These are phyloP conservation scores for Nephrocerus scutellatus DNA, from an alignment of 2,888 invertebrate genomes.

Conservation along the genomic window DNA sequence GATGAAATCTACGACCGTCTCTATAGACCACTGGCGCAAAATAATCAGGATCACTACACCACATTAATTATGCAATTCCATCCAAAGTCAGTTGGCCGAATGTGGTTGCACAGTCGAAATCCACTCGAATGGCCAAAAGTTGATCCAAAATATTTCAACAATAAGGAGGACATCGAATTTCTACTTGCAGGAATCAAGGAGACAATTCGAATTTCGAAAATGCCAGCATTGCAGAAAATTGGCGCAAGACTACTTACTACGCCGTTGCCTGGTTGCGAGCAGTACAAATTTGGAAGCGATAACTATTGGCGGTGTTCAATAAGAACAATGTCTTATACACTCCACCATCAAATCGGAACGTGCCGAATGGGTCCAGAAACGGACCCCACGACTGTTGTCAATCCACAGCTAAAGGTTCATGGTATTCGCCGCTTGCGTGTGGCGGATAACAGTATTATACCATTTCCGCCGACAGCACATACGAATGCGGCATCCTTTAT, in stretches of 20 bases:
- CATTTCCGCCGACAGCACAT: slow-evolving; percentile 56
- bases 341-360: slow-evolving; percentile 59
- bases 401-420: slow-evolving; percentile 54
- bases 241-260: slow-evolving; percentile 52
- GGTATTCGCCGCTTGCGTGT: slow-evolving; percentile 56
- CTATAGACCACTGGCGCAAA: slow-evolving; percentile 52
- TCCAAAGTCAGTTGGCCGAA: slow-evolving; percentile 63
- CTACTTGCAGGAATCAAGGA: slow-evolving; percentile 57
- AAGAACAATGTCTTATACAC: slow-evolving; percentile 52
- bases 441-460: slow-evolving; percentile 60
- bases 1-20: slow-evolving; percentile 53
- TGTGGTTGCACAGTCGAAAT: slow-evolving; percentile 62
- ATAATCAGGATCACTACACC: slow-evolving; percentile 54
- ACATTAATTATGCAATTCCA: slow-evolving; percentile 61
- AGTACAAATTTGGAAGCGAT: slow-evolving; percentile 51
- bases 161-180: slow-evolving; percentile 57
- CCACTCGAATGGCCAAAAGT: slow-evolving; percentile 71
- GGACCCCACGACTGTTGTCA: slow-evolving; percentile 58
- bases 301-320: slow-evolving; percentile 63
- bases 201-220: slow-evolving; percentile 51
- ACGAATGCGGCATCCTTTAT: slow-evolving; percentile 60
- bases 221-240: slow-evolving; percentile 53
- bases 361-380: slow-evolving; percentile 60
- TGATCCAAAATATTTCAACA: slow-evolving; percentile 70
- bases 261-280: slow-evolving; percentile 50